phyloP scores from a whole-genome alignment of 2,113 vertebrate species.

The Psittacara wagleri region DNA sequence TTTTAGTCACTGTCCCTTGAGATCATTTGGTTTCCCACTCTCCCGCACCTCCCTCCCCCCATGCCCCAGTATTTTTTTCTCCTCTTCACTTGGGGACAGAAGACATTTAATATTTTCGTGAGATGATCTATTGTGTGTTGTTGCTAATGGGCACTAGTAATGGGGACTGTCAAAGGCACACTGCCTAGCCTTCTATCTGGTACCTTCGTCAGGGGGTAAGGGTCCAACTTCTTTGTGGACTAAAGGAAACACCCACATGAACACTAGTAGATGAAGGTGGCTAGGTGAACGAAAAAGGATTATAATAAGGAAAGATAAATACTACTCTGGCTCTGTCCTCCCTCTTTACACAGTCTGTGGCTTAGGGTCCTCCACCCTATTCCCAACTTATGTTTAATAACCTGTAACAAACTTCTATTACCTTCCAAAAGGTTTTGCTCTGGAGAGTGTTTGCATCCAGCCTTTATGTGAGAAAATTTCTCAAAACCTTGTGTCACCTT shows the following conservation, averaged over 20 bases:
- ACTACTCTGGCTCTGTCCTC: background rate
- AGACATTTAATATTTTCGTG: background rate
- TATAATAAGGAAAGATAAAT: background rate
- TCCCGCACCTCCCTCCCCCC: too few relatives aligned
- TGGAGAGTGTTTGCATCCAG: background rate
- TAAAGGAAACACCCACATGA: background rate
- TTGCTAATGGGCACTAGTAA: background rate
- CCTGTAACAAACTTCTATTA: background rate
- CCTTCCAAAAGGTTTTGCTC: background rate
- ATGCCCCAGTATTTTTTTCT: background rate
- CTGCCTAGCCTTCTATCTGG: background rate
- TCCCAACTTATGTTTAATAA: background rate
- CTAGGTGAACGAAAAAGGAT: background rate
- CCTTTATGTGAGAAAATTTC: background rate
- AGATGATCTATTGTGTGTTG: background rate
- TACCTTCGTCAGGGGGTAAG: background rate
- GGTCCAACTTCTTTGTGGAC: background rate
- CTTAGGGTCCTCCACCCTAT: background rate
- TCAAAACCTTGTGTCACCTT: background rate
- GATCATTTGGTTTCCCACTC: background rate
- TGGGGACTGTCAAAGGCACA: background rate
- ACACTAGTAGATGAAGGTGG: background rate
- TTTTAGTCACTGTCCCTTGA: background rate
- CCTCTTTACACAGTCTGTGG: background rate
- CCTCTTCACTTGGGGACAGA: background rate